Percentiles rank a stretch among this genome's conserved stretches.
Evolutionary conservation across 1,140 invertebrate genomes (phyloP).

Genomic region (Hypsibius dujardini): DNA sequence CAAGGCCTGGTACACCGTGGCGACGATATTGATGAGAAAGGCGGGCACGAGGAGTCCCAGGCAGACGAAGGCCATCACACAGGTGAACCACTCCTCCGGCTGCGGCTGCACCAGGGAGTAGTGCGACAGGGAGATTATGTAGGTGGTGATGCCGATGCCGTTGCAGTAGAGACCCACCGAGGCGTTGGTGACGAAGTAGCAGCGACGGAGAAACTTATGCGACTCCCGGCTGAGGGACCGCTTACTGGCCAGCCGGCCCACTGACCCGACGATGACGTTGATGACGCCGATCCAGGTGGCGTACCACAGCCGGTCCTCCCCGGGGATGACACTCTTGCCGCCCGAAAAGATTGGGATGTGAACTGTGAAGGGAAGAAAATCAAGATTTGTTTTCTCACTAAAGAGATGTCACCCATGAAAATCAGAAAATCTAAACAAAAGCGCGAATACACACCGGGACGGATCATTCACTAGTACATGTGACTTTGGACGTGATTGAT

Average conservation of each 20-base stretch:
- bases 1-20: slow-evolving; percentile 6
- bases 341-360: slow-evolving; percentile 1
- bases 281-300: not conserved
- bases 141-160: slow-evolving; percentile 8
- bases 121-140: slow-evolving; percentile 12
- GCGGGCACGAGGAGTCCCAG: not conserved
- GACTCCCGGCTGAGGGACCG: not conserved
- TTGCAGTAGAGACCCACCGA: slow-evolving; percentile 4
- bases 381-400: not conserved
- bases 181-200: slow-evolving; percentile 1
- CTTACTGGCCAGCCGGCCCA: slow-evolving; percentile 6
- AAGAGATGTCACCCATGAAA: too few relatives aligned
- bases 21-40: slow-evolving; percentile 1
- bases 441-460: too few relatives aligned
- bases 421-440: too few relatives aligned
- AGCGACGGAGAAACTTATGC: not conserved
- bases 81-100: not conserved
- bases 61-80: slow-evolving; percentile 6
- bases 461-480: too few relatives aligned
- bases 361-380: not conserved
- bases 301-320: slow-evolving; percentile 6
- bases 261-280: not conserved
- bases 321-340: not conserved
- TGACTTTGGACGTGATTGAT: too few relatives aligned
- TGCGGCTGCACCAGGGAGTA: not conserved